Evolutionary conservation across 2,797 vertebrate genomes (phyloP).

Genomic region (Gambusia yucatana): DNA sequence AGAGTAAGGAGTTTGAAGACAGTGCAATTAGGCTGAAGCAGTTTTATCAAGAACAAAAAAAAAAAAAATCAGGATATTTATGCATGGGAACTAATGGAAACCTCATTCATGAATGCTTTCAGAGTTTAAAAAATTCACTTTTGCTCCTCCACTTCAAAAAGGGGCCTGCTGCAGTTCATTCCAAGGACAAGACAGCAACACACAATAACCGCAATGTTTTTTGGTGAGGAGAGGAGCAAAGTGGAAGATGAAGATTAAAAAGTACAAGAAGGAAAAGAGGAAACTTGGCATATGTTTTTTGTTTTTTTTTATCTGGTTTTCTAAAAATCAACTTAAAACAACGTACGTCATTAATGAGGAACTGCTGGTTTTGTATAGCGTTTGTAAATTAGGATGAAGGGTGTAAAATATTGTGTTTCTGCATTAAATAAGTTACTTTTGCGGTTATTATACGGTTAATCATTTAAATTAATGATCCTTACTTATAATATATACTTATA

Average conservation of each 20-base stretch:
- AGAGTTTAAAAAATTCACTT: background rate
- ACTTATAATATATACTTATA: background rate
- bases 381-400: background rate
- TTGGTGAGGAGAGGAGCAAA: conserved; percentile 9
- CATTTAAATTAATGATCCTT: background rate
- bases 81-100: background rate
- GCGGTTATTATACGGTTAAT: background rate
- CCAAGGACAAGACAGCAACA: conserved; percentile 4
- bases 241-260: conserved; percentile 24
- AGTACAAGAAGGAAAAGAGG: background rate
- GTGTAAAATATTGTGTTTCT: background rate
- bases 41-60: background rate
- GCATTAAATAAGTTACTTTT: background rate
- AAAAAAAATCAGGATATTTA: background rate
- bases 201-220: conserved; percentile 21
- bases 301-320: background rate
- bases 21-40: conserved; percentile 4
- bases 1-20: conserved; percentile 18
- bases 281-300: background rate
- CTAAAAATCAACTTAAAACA: background rate
- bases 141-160: background rate
- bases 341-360: background rate
- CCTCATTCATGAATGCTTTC: background rate
- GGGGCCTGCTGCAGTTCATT: background rate
- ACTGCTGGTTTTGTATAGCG: too few species aligned